A percentile compares a stretch with the other conserved stretches of the same genome.
Conservation (phyloP, 2,113 vertebrate species). For the Zootoca vivipara region DNA sequence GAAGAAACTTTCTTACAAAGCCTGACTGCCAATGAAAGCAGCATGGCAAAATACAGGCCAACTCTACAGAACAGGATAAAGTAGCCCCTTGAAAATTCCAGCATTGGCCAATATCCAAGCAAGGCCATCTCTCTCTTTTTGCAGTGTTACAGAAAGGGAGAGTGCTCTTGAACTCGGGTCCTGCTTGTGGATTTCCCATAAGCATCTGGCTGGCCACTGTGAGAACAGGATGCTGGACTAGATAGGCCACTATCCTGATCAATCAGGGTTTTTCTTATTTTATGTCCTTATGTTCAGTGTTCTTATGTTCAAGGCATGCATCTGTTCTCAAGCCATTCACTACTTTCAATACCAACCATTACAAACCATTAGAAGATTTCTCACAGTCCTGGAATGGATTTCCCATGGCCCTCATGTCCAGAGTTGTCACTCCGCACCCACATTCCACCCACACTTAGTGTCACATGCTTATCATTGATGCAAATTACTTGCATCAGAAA, state of each 20-base stretch:
- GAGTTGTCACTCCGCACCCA: not conserved
- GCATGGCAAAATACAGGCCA: not conserved
- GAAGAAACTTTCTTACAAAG: not conserved
- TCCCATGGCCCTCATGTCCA: not conserved
- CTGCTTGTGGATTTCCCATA: no score
- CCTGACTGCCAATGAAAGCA: no score
- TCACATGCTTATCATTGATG: not conserved
- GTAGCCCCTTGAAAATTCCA: not conserved
- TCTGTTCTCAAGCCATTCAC: not conserved
- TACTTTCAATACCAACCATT: not conserved
- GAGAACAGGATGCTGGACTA: no score
- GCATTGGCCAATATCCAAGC: not conserved
- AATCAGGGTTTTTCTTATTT: no score
- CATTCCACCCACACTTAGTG: accelerated
- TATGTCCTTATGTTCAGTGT: no score
- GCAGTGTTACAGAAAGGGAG: not conserved
- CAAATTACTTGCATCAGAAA: constrained; percentile 4
- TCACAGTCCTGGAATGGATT: not conserved
- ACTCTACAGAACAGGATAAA: not conserved
- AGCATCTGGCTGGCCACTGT: no score
- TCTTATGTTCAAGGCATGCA: no score
- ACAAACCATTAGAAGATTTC: accelerated
- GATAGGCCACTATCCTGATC: no score
- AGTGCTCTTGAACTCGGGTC: no score
- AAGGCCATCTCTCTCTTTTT: not conserved